Base-by-base conservation (phyloP, 2,888 invertebrate species). In the Drosophila colorata region DNA sequence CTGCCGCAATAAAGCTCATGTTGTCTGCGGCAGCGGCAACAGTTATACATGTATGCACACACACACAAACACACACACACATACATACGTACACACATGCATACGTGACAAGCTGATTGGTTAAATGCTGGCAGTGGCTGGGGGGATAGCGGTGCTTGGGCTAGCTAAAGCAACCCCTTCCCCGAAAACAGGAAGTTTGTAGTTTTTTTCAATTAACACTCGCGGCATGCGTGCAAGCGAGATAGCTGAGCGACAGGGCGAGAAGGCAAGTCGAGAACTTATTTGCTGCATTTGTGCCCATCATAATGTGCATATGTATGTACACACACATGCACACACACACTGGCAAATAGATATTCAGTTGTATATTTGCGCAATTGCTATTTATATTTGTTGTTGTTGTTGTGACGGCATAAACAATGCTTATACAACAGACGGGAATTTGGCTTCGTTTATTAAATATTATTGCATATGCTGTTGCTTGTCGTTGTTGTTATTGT, bases 1-100 rank as follows among this genome's bases (percentile, higher is more conserved):
- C 82, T 81, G 84, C 84, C 84, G 79, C 84, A 84, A 84, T 89
- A 85, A 79, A 85, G 79, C 86, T 87, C 86, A 85, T 87, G 88
- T 85, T 85, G 85, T 89, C 89, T 85, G 83, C 86, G 89, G 86
- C 88, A 69, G 65, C 71, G 69, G 68, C 69, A 68, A 75, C 78
- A 79, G 85, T 87, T 78, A 81, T 84, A 48, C 16, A 41, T 51
- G 38, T 8, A 48, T 47, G 18, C n/a, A 33, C 14, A 20, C 25
- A 37, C 16, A 18, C 5, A 28, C 16, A 18, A 3, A 28, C 11
- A 25, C n/a, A 56, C 8, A 35, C 25, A 25, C 7, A n/a, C 11
- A 18, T 8, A 43, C 25, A 28, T 20, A 5, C 9, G 4, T 33
- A 23, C n/a, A 23, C 35, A 35, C 16, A 14, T 31, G 38, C 49